A percentile compares a stretch with the other conserved stretches of the same genome.
These are phyloP conservation scores for Philotrypesis tridentata DNA, from an alignment of 1,140 invertebrate genomes.

Conservation along the genomic window DNA sequence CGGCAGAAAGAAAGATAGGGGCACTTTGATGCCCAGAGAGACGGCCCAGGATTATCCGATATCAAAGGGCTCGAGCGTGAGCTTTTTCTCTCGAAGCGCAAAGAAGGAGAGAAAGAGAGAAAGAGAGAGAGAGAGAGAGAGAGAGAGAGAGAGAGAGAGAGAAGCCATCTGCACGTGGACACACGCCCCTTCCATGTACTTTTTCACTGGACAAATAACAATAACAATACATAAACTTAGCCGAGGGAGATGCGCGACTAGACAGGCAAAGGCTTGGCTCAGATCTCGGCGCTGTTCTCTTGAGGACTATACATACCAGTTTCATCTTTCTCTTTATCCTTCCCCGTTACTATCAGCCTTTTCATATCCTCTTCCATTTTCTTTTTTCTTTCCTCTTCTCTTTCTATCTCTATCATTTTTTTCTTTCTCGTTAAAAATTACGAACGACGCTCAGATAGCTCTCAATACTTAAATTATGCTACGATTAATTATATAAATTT, in stretches of 20 bases:
- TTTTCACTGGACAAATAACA: slow-evolving; percentile 57
- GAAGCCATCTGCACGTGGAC: slow-evolving; percentile 25
- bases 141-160: not conserved
- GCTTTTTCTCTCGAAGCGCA: slow-evolving; percentile 44
- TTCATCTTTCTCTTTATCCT: not conserved
- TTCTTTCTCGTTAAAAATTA: no score
- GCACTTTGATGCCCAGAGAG: not conserved
- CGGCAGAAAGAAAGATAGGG: not conserved
- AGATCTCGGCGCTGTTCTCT: not conserved
- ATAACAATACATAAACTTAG: slow-evolving; percentile 54
- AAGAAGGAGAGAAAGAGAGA: no score
- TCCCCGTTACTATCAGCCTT: not conserved
- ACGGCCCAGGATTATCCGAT: slow-evolving; percentile 56
- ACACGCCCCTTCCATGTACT: slow-evolving; percentile 19
- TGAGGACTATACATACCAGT: no score
- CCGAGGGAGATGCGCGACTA: not conserved
- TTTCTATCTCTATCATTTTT: not conserved
- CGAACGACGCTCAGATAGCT: no score
- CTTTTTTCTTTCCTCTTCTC: not conserved
- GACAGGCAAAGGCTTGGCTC: not conserved
- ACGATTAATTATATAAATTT: no score
- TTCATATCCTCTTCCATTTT: not conserved
- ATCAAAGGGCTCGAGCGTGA: slow-evolving; percentile 53
- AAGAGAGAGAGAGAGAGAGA: no score
- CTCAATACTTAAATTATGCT: no score